Base-by-base conservation (phyloP, 2,888 invertebrate species). In the Cybosia mesomella region DNA sequence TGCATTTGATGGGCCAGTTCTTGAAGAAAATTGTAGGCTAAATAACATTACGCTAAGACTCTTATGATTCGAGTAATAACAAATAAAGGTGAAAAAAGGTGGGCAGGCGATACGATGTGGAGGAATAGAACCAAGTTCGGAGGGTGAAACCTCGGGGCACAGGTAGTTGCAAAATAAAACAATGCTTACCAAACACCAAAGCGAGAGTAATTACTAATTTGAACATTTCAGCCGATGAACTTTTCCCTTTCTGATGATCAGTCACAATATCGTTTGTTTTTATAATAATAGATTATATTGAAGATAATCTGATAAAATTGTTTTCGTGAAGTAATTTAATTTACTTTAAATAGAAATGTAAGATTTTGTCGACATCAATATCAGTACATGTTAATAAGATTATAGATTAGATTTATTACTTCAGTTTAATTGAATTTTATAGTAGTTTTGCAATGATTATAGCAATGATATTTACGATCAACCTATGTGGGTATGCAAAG, bases 131-230 rank as follows among this genome's bases (percentile, higher is more conserved):
- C n/a, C n/a, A n/a, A n/a, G n/a, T n/a, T n/a, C n/a, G n/a, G n/a
- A n/a, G n/a, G n/a, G n/a, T n/a, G n/a, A n/a, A n/a, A n/a, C n/a
- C n/a, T n/a, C n/a, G 49, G 7, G 3, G 15, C 8, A 39, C 10
- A 1, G 1, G 1, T 58, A 28, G 5, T 32, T 28, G 0, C 79
- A 80, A 55, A 72, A 80, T 77, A 57, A 32, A 64, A 53, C 0
- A n/a, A n/a, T 8, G 4, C 80, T 81, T 79, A 88, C 87, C 83
- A 49, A 71, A 60, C 13, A 81, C 71, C 32, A 80, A 73, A 15
- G 69, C 66, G 18, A 82, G 66, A 57, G 81, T 53, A 22, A 84
- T 58, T 43, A 72, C 55, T 13, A 83, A 63, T 57, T 76, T 77
- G 32, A 79, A 74, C 76, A 79, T 79, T 4, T 61, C 73, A 59